phyloP scores from a whole-genome alignment of 1,140 invertebrate genomes.

The Maconellicoccus hirsutus region DNA sequence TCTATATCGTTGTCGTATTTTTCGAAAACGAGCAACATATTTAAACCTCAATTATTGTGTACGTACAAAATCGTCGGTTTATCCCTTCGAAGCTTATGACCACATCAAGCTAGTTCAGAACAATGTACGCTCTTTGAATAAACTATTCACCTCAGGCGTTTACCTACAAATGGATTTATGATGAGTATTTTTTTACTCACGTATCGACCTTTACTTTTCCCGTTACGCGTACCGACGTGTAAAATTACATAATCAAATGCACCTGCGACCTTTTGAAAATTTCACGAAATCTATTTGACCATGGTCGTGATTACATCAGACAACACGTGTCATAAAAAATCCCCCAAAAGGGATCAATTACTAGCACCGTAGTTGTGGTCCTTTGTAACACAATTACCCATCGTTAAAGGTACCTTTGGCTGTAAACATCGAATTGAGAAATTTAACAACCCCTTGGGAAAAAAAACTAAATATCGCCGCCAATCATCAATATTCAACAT shows the following conservation, averaged over 20 bases:
- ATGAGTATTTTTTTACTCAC: background rate
- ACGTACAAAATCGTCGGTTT: conserved; percentile 3
- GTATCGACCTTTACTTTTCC: background rate
- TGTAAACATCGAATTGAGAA: background rate
- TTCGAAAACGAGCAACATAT: background rate
- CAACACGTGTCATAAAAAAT: background rate
- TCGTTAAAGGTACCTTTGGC: too few relatives aligned
- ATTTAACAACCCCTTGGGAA: background rate
- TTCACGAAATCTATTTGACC: background rate
- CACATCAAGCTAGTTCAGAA: background rate
- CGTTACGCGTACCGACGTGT: background rate
- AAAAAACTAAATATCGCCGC: background rate
- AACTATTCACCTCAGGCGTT: background rate
- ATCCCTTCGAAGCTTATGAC: background rate
- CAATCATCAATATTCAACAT: background rate
- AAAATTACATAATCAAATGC: conserved; percentile 6
- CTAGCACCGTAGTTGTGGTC: background rate
- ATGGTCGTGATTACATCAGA: background rate
- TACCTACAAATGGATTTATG: conserved; percentile 18
- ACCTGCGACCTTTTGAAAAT: conserved; percentile 10
- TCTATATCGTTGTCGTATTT: background rate
- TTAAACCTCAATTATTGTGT: background rate
- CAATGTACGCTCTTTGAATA: background rate
- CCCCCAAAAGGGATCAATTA: background rate
- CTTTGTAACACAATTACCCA: background rate